Evolutionary conservation across 2,113 vertebrate genomes (phyloP), one percentile per base, ranked within the genome.

Genomic region (Tenebrosternarchus preto): DNA sequence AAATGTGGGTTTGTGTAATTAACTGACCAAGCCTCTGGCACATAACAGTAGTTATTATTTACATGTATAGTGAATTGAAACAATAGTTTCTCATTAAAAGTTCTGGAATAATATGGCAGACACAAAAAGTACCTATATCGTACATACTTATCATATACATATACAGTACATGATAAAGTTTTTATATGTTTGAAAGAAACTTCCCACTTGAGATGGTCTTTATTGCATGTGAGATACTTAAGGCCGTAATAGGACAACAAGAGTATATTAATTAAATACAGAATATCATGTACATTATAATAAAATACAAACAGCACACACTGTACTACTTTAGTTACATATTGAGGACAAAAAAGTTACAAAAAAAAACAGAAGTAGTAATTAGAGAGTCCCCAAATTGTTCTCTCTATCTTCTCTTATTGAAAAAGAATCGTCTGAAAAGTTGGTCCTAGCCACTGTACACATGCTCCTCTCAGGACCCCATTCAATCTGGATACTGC

Each of bases 11-110:
- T 9, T 7, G n/a, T 15, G 29, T 50, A 64, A 9, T 33, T 2
- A 19, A 27, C 20, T 66, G 19, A 24, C 22, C 22, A 9, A 24
- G 27, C 20, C 31, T 29, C 25, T 20, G 8, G 73, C 9, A 57
- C 55, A 80, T 25, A 16, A 46, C 31, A 39, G 24, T 75, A 75
- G 68, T 81, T 81, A 76, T 81, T 81, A 76, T 81, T 81, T 63
- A 50, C 80, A 76, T 46, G 60, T 61, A 20, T 8, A 43, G 50
- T 57, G 46, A 75, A 68, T 74, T 73, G 56, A 73, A 43, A 19
- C 66, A n/a, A 20, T 43, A 53, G 17, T 24, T 29, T 59, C 57
- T 8, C 39, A 29, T 11, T 50, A 74, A 53, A 61, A 80, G 22
- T 73, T 25, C 15, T 56, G 20, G 15, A 27, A 76, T 36, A 61